Evolutionary conservation across 1,140 invertebrate species (phyloP), one percentile per base, ranked within the genome.

Genomic region (Hylaeus volcanicus): DNA sequence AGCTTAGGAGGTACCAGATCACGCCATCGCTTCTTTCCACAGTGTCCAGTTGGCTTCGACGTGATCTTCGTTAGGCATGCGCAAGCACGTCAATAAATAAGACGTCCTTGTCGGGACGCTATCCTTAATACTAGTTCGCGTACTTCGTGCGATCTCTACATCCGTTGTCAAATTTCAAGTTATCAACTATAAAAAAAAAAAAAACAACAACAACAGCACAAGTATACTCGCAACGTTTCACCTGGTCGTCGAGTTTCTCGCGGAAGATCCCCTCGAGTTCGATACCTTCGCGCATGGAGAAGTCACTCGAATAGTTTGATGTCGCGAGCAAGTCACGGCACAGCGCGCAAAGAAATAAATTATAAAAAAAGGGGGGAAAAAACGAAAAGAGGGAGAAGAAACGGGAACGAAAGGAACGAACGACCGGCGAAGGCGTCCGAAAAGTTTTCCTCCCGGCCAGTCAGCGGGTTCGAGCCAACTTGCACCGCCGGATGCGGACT

Each of bases 301-400:
- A 4, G 8, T 60, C 58, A 37, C 58, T 15, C 58, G 58, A 37
- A 41, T 37, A 12, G 60, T 63, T 9, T 37, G 1, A 11, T 11
- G 64, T 66, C 64, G 12, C 64, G 26, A 26, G 26, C 26, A 26
- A 26, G 26, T 26, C 14, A 2, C 65, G 45, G 45, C 65, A 51
- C 45, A 51, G 5, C 64, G 43, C 43, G 15, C 5, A 1, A 8
- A 79, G 78, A 82, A 82, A 82, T 79, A 82, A 82, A 70, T 82
- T 82, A 77, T 6, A 43, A 45, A 56, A 63, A 69, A 72, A 12
- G 45, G 37, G 26, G 26, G 26, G 63, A 58, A 58, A 58, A 58
- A 26, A 26, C 26, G 26, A 14, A 26, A 11, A 0, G n/a, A 58
- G 37, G 53, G 48, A 26, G 26, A 48, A n/a, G 0, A 53, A 66